Evolutionary conservation across 2,888 invertebrate genomes (phyloP), one percentile per base, ranked within the genome.

Genomic region (Cheilosia vernalis): DNA sequence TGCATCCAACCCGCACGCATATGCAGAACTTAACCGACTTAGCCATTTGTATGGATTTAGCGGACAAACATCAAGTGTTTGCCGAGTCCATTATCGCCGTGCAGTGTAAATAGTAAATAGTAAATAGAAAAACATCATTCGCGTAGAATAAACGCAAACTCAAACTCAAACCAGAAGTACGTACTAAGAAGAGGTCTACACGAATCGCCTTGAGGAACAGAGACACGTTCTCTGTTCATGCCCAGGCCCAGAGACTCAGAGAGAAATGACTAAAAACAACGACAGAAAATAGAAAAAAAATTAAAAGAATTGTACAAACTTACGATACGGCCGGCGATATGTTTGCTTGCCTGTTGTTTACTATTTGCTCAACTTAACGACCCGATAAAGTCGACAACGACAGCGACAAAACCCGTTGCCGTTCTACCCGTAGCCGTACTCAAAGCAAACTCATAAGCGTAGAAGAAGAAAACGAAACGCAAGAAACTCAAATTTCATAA

Each of bases 321-420:
- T 55, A 55, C 55, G 56, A 49, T 49, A 60, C 60, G 66, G 27
- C 27, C 78, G 58, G 40, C 80, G 49, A 55, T 73, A 69, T 55
- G 74, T 73, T 83, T 78, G 78, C 72, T 47, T 63, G 63, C 63
- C 61, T 70, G 58, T 74, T 79, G 79, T 84, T 84, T 79, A 84
- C 74, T 84, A 76, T 84, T 84, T 84, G 70, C 66, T 76, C 70
- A 84, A 79, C 60, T 84, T 79, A 84, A 79, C 74, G 84, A 84
- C 69, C 84, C 80, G 84, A 84, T 84, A 80, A 84, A 74, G 70
- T 66, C 66, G 79, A 79, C 69, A 40, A 21, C 10, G 9, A 19
- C 42, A 27, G 6, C 27, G 9, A 27, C 42, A 56, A 67, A 55
- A 27, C 21, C 17, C 44, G 17, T 17, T n/a, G 42, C 15, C n/a